phyloP scores from a whole-genome alignment of 1,140 invertebrate genomes.

The Drosophila ercepeae region DNA sequence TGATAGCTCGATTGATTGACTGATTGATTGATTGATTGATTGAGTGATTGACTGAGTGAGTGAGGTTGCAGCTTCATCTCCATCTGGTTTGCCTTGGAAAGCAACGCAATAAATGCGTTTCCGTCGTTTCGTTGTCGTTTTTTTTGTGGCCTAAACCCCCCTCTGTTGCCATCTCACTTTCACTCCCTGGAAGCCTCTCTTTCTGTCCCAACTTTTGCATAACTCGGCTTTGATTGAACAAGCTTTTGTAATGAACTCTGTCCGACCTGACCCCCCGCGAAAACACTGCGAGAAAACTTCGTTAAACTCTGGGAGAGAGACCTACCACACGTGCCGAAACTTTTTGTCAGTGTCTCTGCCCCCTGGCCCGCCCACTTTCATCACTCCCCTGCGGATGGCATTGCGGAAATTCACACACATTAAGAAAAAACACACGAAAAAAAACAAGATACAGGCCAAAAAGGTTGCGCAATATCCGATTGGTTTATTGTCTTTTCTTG shows the following conservation, averaged over 20 bases:
- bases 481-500: slow-evolving; percentile 34
- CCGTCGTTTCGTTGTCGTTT: slow-evolving; percentile 34
- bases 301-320: no score
- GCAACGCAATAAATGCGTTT: slow-evolving; percentile 53
- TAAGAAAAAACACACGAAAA: slow-evolving; percentile 27
- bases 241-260: slow-evolving; percentile 59
- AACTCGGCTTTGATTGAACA: slow-evolving; percentile 25
- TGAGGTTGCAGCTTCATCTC: slow-evolving; percentile 19
- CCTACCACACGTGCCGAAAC: neutral
- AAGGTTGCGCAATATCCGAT: slow-evolving; percentile 71
- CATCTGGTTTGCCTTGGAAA: slow-evolving; percentile 67
- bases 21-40: slow-evolving; percentile 21
- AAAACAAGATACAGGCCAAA: slow-evolving; percentile 12
- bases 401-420: slow-evolving; percentile 64
- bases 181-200: slow-evolving; percentile 31
- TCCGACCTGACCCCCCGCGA: slow-evolving; percentile 34
- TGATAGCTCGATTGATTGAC: slow-evolving; percentile 38
- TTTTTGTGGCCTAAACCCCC: neutral
- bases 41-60: slow-evolving; percentile 15
- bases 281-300: neutral
- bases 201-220: slow-evolving; percentile 52
- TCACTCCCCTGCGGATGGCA: slow-evolving; percentile 13
- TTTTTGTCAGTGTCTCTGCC: neutral
- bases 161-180: slow-evolving; percentile 62
- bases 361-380: slow-evolving; percentile 10